These are phyloP conservation scores for Todiramphus saurophagus DNA, from an alignment of 2,113 vertebrate genomes.

Conservation along the genomic window DNA sequence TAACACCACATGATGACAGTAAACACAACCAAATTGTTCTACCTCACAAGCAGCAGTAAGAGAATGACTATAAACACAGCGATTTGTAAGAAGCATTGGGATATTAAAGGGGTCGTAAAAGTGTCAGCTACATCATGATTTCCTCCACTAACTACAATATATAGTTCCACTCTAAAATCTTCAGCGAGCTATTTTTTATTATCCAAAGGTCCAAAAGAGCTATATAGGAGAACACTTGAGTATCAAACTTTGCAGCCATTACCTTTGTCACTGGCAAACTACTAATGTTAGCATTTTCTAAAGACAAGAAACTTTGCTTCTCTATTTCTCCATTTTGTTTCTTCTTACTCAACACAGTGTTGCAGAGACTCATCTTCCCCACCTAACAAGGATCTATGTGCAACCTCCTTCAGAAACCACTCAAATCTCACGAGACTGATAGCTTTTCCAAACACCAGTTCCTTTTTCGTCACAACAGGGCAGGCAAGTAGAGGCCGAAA, in stretches of 20 bases:
- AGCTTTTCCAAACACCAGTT: neutral
- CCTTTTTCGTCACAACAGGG: neutral
- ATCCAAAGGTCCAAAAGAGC: neutral
- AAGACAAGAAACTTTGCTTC: neutral
- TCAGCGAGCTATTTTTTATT: neutral
- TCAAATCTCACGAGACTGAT: neutral
- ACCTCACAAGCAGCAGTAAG: neutral
- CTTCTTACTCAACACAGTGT: neutral
- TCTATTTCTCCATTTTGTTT: neutral
- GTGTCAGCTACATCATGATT: neutral
- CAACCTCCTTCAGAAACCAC: neutral
- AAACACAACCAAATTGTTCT: neutral
- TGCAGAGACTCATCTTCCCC: neutral
- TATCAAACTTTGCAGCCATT: neutral
- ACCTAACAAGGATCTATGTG: rapidly evolving
- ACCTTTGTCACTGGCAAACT: neutral
- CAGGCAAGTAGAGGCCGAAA: neutral
- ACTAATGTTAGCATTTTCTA: neutral
- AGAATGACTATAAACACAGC: neutral
- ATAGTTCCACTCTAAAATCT: neutral
- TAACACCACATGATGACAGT: neutral
- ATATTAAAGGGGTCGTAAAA: neutral
- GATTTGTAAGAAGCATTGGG: neutral
- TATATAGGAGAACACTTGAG: neutral
- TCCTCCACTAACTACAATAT: neutral